phyloP scores from a whole-genome alignment of 1,140 invertebrate genomes.

The Diorhabda sublineata region DNA sequence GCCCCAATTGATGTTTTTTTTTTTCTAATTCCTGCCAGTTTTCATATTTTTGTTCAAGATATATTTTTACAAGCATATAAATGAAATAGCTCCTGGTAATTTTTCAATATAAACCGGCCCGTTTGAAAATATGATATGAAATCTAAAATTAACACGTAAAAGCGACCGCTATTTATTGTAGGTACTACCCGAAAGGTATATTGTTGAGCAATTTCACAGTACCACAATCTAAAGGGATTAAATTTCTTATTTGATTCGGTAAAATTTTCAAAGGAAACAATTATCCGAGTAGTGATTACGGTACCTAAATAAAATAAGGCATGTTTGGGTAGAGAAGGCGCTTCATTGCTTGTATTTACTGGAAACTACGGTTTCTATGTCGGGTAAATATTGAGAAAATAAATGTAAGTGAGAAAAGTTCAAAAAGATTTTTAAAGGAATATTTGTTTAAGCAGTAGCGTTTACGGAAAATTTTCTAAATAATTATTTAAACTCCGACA shows the following conservation, averaged over 20 bases:
- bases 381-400: constrained; percentile 2
- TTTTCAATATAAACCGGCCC: not conserved
- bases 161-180: not conserved
- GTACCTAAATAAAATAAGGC: constrained; percentile 1
- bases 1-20: too few relatives aligned
- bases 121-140: not conserved
- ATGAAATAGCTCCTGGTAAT: not conserved
- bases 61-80: too few relatives aligned
- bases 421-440: not conserved
- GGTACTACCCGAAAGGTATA: not conserved
- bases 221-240: not conserved
- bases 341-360: not conserved
- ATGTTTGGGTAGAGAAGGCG: not conserved
- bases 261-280: constrained; percentile 3
- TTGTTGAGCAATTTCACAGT: not conserved
- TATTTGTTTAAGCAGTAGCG: too few relatives aligned
- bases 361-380: not conserved
- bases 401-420: not conserved
- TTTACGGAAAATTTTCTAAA: too few relatives aligned
- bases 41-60: too few relatives aligned
- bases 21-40: too few relatives aligned
- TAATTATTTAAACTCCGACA: too few relatives aligned
- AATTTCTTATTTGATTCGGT: constrained; percentile 2
- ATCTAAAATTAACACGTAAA: not conserved
- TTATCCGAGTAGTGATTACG: not conserved